Conservation (phyloP, 2,888 invertebrate species). For the Cataglyphis rosenhaueri region DNA sequence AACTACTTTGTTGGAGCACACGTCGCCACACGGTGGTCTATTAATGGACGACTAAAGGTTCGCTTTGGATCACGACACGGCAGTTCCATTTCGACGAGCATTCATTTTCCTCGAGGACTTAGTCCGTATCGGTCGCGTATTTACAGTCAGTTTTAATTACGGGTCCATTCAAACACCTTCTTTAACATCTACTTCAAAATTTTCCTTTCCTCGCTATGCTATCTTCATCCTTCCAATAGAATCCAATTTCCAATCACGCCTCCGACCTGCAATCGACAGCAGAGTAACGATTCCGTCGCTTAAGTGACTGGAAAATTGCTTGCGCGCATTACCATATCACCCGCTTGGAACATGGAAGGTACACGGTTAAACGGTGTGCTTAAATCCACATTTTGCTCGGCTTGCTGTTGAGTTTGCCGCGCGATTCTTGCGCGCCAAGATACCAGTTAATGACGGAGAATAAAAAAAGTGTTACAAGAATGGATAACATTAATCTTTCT, state of each 20-base stretch:
- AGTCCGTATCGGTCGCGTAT: slow-evolving; percentile 25
- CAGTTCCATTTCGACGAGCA: slow-evolving; percentile 46
- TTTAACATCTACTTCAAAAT: neutral
- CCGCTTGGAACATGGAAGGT: neutral
- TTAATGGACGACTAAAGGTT: slow-evolving; percentile 54
- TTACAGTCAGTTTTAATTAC: slow-evolving; percentile 62
- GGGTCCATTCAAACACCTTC: slow-evolving; percentile 39
- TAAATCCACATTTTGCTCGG: slow-evolving; percentile 36
- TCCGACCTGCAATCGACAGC: slow-evolving; percentile 53
- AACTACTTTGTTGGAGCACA: slow-evolving; percentile 33
- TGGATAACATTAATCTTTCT: slow-evolving; percentile 7
- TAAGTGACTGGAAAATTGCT: slow-evolving; percentile 66
- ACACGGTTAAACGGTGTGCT: slow-evolving; percentile 34
- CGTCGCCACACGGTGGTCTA: slow-evolving; percentile 34
- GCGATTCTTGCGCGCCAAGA: neutral
- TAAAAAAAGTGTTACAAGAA: slow-evolving; percentile 9
- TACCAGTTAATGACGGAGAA: slow-evolving; percentile 26
- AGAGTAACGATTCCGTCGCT: slow-evolving; percentile 59
- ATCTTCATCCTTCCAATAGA: slow-evolving; percentile 27
- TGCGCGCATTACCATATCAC: slow-evolving; percentile 49
- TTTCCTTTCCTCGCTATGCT: neutral
- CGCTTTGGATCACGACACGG: slow-evolving; percentile 20
- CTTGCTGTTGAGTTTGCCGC: neutral
- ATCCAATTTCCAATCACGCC: slow-evolving; percentile 69
- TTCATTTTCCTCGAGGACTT: slow-evolving; percentile 35